phyloP scores from a whole-genome alignment of 2,888 invertebrate species.

The Torymus texanus region DNA sequence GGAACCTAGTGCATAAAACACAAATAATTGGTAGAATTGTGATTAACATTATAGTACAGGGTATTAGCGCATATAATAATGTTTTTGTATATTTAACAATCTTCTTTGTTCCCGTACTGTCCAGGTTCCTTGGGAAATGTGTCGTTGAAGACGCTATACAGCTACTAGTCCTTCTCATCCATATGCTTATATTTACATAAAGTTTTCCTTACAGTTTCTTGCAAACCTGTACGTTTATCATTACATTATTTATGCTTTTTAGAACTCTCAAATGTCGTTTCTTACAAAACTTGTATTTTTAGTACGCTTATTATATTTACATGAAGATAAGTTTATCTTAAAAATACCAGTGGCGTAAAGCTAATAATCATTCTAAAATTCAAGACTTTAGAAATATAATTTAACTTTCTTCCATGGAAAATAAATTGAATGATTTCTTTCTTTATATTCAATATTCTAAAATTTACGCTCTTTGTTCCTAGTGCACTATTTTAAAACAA shows the following conservation, averaged over 20 bases:
- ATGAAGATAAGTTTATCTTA: slow-evolving; percentile 7
- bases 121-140: slow-evolving; percentile 35
- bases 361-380: slow-evolving; percentile 18
- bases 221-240: slow-evolving; percentile 57
- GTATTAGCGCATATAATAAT: slow-evolving; percentile 44
- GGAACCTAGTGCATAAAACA: slow-evolving; percentile 45
- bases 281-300: slow-evolving; percentile 31
- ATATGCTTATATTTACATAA: slow-evolving; percentile 55
- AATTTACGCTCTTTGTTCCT: slow-evolving; percentile 21
- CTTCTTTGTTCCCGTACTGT: slow-evolving; percentile 45
- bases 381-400: slow-evolving; percentile 12
- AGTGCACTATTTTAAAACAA: slow-evolving; percentile 11
- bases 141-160: slow-evolving; percentile 38
- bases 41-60: slow-evolving; percentile 52
- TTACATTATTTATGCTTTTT: slow-evolving; percentile 48
- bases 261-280: slow-evolving; percentile 25
- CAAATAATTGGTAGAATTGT: slow-evolving; percentile 47
- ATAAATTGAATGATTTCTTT: slow-evolving; percentile 24
- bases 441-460: slow-evolving; percentile 35
- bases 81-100: slow-evolving; percentile 36
- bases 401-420: slow-evolving; percentile 8
- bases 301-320: slow-evolving; percentile 29
- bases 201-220: slow-evolving; percentile 54
- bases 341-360: slow-evolving; percentile 22
- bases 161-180: slow-evolving; percentile 46